Evolutionary conservation across 2,888 invertebrate species (phyloP).

Genomic region (Rhingia rostrata): DNA sequence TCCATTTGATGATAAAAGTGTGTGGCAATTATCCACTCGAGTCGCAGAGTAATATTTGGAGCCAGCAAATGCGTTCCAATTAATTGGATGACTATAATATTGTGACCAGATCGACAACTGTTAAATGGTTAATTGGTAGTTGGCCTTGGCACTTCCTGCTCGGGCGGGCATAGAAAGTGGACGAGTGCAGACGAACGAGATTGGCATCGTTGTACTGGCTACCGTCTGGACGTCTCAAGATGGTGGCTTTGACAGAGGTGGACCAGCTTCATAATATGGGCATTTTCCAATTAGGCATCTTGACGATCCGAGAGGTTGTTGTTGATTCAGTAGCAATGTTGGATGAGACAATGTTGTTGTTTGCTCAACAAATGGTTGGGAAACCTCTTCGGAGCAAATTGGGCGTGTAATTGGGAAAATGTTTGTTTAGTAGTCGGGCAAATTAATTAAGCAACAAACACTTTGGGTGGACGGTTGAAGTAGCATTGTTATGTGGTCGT

Average conservation of each 20-base stretch:
- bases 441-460: conserved; percentile 34
- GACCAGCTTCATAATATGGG: conserved; percentile 39
- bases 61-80: conserved; percentile 59
- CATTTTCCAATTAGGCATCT: conserved; percentile 61
- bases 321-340: conserved; percentile 64
- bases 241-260: conserved; percentile 25
- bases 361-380: conserved; percentile 43
- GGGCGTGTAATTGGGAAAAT: conserved; percentile 48
- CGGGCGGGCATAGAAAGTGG: not conserved
- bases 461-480: not conserved
- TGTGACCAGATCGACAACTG: conserved; percentile 47
- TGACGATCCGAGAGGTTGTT: conserved; percentile 8
- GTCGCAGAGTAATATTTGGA: conserved; percentile 44
- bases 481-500: too few species aligned
- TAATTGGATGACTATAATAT: conserved; percentile 64
- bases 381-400: conserved; percentile 37
- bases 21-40: conserved; percentile 64
- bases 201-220: conserved; percentile 59
- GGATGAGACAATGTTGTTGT: conserved; percentile 39
- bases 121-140: conserved; percentile 24
- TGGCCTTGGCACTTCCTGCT: conserved; percentile 63
- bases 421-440: conserved; percentile 29
- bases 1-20: not conserved
- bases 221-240: conserved; percentile 70
- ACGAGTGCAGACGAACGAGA: conserved; percentile 20